Percentiles rank a stretch among this genome's conserved stretches.
These are phyloP conservation scores for Pogoniulus pusillus DNA, from an alignment of 2,797 vertebrate genomes.

Conservation along the genomic window DNA sequence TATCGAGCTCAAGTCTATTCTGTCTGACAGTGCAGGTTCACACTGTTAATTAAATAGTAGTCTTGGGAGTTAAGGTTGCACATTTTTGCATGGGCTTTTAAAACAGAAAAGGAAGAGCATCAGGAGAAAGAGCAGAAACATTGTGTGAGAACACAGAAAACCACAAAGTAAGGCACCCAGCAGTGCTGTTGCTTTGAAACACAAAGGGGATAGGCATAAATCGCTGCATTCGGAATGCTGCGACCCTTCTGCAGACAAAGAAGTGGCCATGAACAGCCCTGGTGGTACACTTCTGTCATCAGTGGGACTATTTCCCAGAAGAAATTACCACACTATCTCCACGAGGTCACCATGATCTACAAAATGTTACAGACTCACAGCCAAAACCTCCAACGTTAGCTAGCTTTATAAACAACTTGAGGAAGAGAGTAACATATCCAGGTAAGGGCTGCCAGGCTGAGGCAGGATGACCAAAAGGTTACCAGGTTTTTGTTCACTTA, in stretches of 20 bases:
- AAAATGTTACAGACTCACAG: neutral
- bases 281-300: neutral
- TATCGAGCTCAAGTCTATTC: neutral
- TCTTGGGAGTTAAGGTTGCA: neutral
- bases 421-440: neutral
- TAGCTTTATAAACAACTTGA: neutral
- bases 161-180: neutral
- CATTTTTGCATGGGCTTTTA: constrained; percentile 2
- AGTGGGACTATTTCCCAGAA: neutral
- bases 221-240: neutral
- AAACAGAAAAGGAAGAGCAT: neutral
- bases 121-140: neutral
- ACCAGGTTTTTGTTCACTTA: neutral
- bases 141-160: neutral
- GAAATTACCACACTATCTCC: neutral
- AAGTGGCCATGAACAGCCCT: neutral
- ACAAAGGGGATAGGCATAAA: neutral
- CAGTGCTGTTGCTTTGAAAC: neutral
- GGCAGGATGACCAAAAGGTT: neutral
- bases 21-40: neutral
- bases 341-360: neutral
- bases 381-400: neutral
- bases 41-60: neutral
- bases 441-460: neutral
- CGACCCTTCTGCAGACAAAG: neutral